A percentile compares a stretch with the other conserved stretches of the same genome.
phyloP scores from a whole-genome alignment of 1,140 invertebrate species.

The Bombus waltoni region DNA sequence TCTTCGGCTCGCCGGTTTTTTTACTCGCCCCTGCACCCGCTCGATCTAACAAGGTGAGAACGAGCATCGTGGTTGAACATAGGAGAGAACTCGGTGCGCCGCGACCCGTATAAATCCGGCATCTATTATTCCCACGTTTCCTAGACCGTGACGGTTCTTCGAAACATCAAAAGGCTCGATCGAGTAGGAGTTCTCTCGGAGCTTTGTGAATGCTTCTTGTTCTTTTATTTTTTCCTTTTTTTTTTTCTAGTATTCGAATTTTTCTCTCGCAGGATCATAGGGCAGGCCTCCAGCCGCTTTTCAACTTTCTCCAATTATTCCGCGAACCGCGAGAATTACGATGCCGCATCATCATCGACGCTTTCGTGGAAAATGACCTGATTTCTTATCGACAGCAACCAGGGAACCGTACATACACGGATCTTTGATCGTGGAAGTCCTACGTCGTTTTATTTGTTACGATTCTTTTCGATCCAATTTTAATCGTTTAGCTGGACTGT shows the following conservation, averaged over 20 bases:
- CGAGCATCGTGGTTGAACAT: background rate
- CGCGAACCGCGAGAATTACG: conserved; percentile 5
- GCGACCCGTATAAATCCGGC: conserved; percentile 49
- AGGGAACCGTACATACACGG: background rate
- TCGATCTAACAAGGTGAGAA: conserved; percentile 45
- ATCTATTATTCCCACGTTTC: conserved; percentile 58
- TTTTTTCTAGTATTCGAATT: background rate
- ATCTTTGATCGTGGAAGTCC: too few relatives aligned
- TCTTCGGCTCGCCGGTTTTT: conserved; percentile 6
- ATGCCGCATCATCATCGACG: background rate
- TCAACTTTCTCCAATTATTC: conserved; percentile 45
- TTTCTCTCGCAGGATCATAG: conserved; percentile 17
- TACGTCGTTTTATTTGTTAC: too few relatives aligned
- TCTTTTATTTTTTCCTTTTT: background rate
- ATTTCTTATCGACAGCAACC: conserved; percentile 2
- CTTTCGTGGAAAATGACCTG: conserved; percentile 13
- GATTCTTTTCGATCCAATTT: background rate
- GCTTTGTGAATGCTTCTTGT: background rate
- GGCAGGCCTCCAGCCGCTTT: background rate
- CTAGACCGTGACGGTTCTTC: conserved; percentile 46
- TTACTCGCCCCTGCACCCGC: too few relatives aligned
- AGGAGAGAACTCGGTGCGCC: conserved; percentile 15
- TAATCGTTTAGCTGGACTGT: background rate
- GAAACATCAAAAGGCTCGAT: conserved; percentile 40
- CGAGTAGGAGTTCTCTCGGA: conserved; percentile 16